Conservation (phyloP, 2,888 invertebrate genomes). For the Chrysotoxum bicinctum region DNA sequence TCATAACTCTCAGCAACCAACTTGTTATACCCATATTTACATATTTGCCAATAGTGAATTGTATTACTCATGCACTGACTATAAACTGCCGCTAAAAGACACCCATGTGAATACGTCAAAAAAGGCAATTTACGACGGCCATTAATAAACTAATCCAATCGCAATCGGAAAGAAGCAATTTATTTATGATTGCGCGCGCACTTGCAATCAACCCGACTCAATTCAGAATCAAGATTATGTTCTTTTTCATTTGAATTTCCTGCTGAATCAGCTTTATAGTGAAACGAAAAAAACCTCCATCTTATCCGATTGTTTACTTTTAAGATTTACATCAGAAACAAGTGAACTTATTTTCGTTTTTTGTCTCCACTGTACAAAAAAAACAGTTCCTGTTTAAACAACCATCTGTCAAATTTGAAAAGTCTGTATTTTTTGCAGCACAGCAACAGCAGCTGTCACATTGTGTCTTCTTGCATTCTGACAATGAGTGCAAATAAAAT, state of each 20-base stretch:
- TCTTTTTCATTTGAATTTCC: conserved; percentile 46
- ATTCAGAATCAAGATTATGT: conserved; percentile 11
- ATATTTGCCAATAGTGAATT: conserved; percentile 7
- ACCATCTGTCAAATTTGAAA: conserved; percentile 56
- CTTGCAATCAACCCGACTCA: conserved; percentile 23
- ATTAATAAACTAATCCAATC: conserved; percentile 50
- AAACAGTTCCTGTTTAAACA: conserved; percentile 45
- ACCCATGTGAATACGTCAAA: conserved; percentile 54
- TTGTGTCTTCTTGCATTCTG: conserved; percentile 28
- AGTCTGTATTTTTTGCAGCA: background rate
- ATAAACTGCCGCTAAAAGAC: conserved; percentile 8
- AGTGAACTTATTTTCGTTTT: conserved; percentile 8
- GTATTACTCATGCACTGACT: conserved; percentile 48
- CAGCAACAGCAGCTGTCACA: conserved; percentile 55
- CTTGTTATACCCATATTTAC: conserved; percentile 8
- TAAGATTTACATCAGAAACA: conserved; percentile 39
- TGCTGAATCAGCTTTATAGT: conserved; percentile 19
- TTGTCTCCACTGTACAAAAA: background rate
- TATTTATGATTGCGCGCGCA: conserved; percentile 54
- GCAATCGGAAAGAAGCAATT: conserved; percentile 39
- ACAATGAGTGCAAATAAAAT: conserved; percentile 32
- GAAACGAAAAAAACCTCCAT: background rate
- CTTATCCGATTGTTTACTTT: conserved; percentile 42
- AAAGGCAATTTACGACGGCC: conserved; percentile 61
- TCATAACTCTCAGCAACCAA: conserved; percentile 17